A percentile compares a stretch with the other conserved stretches of the same genome.
phyloP scores from a whole-genome alignment of 2,888 invertebrate species.

The Zygaena filipendulae region DNA sequence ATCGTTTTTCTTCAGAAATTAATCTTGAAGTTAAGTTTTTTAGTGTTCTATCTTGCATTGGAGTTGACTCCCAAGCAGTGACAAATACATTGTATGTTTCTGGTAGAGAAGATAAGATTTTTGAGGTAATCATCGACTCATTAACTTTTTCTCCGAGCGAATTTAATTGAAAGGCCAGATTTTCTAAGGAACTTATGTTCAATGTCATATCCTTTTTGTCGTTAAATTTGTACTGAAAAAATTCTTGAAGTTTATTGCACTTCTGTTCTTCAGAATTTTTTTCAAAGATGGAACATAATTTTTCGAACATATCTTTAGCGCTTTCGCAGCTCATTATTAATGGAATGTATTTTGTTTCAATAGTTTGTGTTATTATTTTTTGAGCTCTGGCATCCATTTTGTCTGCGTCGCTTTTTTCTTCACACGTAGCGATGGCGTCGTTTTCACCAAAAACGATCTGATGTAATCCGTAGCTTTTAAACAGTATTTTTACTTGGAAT shows the following conservation, averaged over 20 bases:
- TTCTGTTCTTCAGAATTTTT: too few relatives aligned
- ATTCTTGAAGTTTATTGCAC: too few relatives aligned
- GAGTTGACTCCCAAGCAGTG: not conserved
- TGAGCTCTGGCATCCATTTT: not conserved
- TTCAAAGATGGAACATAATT: not conserved
- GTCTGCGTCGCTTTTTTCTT: not conserved
- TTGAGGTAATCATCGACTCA: not conserved
- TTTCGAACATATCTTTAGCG: not conserved
- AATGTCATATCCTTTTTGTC: not conserved
- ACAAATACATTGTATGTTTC: not conserved
- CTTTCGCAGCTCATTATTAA: not conserved
- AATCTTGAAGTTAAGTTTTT: too few relatives aligned
- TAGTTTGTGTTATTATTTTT: not conserved
- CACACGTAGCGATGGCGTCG: too few relatives aligned
- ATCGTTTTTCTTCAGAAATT: too few relatives aligned
- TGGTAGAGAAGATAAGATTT: not conserved
- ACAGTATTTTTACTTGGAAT: not conserved
- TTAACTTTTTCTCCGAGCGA: not conserved
- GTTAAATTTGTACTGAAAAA: too few relatives aligned
- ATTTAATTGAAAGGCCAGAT: not conserved
- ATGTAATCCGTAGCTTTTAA: not conserved
- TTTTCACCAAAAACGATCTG: not conserved
- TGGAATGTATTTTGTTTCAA: not conserved
- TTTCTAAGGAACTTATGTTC: not conserved
- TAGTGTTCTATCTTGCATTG: not conserved